Evolutionary conservation across 37 sponge, comb jelly and placozoan species (phyloP).

Genomic region (Lycopodina hypogea): DNA sequence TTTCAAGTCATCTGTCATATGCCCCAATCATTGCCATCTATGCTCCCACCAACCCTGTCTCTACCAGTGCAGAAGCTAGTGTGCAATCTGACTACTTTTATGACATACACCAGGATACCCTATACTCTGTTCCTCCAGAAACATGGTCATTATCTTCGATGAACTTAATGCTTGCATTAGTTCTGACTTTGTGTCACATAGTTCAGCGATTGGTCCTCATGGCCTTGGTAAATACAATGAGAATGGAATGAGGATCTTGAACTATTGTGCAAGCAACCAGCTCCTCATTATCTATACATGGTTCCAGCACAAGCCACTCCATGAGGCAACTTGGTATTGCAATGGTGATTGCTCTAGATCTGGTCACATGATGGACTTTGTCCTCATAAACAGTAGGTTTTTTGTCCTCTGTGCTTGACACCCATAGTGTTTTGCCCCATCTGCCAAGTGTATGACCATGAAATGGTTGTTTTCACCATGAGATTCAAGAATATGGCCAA

Average conservation of each 20-base stretch:
- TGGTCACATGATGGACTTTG: too few relatives aligned
- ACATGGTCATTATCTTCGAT: constrained; percentile 24
- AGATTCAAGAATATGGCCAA: too few relatives aligned
- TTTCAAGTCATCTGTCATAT: too few relatives aligned
- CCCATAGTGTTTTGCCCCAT: too few relatives aligned
- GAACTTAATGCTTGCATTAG: constrained; percentile 25
- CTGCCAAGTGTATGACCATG: too few relatives aligned
- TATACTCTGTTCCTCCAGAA: constrained; percentile 13
- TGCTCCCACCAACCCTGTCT: constrained; percentile 2
- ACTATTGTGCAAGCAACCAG: constrained; percentile 15
- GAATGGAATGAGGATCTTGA: constrained; percentile 6
- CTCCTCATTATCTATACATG: neutral
- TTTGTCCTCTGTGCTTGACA: too few relatives aligned
- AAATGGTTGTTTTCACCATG: too few relatives aligned
- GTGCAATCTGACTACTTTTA: constrained; percentile 17
- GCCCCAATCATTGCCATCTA: too few relatives aligned
- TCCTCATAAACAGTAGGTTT: too few relatives aligned
- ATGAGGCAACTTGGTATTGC: too few relatives aligned
- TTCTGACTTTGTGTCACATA: neutral
- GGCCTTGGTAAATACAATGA: constrained; percentile 14
- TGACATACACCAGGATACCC: constrained; percentile 1
- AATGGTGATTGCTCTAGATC: too few relatives aligned
- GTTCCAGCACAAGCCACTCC: constrained; percentile 8
- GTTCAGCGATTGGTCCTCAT: neutral
- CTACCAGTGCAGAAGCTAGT: constrained; percentile 13